phyloP scores from a whole-genome alignment of 2,113 vertebrate genomes.

The Saccopteryx leptura region DNA sequence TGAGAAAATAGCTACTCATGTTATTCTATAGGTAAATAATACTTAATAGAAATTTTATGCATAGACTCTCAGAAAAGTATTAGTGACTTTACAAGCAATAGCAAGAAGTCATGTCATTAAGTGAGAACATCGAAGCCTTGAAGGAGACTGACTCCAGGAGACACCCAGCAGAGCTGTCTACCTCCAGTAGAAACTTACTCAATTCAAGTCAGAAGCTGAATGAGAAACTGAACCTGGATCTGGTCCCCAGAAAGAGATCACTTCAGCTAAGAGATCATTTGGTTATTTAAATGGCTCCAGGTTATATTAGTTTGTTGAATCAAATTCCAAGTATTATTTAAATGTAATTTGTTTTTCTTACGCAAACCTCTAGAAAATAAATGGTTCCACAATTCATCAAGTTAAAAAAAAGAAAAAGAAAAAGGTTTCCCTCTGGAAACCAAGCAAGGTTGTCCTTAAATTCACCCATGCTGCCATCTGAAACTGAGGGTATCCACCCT shows the following conservation, averaged over 20 bases:
- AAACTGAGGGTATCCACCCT: background rate
- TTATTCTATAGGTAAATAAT: slow-evolving; percentile 28
- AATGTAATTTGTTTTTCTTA: slow-evolving; percentile 62
- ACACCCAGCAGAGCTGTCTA: background rate
- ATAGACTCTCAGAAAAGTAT: background rate
- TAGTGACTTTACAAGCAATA: slow-evolving; percentile 57
- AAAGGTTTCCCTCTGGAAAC: background rate
- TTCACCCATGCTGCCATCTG: background rate
- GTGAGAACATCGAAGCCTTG: background rate
- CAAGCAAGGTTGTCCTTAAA: background rate
- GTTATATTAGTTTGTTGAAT: slow-evolving; percentile 37
- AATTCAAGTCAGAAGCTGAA: slow-evolving; percentile 38
- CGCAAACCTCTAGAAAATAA: slow-evolving; percentile 8
- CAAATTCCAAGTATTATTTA: slow-evolving; percentile 58
- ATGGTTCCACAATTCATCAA: slow-evolving; percentile 48
- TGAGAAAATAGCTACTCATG: slow-evolving; percentile 57
- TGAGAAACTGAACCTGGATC: slow-evolving; percentile 31
- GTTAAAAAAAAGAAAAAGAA: background rate
- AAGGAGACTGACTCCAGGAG: background rate
- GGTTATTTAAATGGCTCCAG: background rate
- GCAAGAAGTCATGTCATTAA: slow-evolving; percentile 48
- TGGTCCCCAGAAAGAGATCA: slow-evolving; percentile 15
- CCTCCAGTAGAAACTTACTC: slow-evolving; percentile 48
- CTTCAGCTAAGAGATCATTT: background rate
- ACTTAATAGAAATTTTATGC: slow-evolving; percentile 50